Conservation (phyloP, 2,888 invertebrate genomes). For the Parapristionchus giblindavisi region DNA sequence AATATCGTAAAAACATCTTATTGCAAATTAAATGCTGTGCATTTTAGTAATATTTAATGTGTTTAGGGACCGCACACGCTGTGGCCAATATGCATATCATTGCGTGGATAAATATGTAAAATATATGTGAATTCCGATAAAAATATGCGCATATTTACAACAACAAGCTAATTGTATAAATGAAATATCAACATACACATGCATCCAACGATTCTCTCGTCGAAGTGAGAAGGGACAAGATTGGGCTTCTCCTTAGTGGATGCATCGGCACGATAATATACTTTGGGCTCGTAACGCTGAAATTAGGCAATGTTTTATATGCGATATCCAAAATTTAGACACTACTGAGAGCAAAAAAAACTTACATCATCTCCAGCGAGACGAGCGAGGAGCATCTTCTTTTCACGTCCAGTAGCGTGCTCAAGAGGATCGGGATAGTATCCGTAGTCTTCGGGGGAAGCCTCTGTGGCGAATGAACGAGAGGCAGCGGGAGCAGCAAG, state of each 20-base stretch:
- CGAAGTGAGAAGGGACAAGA: conserved; percentile 87
- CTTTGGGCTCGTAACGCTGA: conserved; percentile 69
- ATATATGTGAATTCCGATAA: not conserved
- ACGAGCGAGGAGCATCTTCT: conserved; percentile 86
- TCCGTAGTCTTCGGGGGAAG: conserved; percentile 68
- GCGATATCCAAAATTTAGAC: not conserved
- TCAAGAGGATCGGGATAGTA: conserved; percentile 83
- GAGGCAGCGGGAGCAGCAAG: conserved; percentile 19
- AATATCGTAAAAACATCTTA: not conserved
- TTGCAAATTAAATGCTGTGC: not conserved
- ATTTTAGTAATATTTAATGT: not conserved
- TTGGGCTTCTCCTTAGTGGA: conserved; percentile 88
- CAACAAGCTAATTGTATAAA: not conserved
- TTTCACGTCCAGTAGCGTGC: conserved; percentile 90
- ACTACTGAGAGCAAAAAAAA: conserved; percentile 37
- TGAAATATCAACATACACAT: conserved; percentile 76
- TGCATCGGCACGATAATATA: conserved; percentile 67
- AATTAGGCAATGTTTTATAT: conserved; percentile 29
- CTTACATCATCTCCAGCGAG: conserved; percentile 84
- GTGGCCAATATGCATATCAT: not conserved
- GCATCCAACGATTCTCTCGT: conserved; percentile 90
- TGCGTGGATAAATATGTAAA: not conserved
- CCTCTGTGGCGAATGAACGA: conserved; percentile 59
- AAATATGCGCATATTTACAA: not conserved
- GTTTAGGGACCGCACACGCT: no score